These are phyloP conservation scores for Empis stercorea DNA, from an alignment of 2,888 invertebrate species.

Conservation along the genomic window DNA sequence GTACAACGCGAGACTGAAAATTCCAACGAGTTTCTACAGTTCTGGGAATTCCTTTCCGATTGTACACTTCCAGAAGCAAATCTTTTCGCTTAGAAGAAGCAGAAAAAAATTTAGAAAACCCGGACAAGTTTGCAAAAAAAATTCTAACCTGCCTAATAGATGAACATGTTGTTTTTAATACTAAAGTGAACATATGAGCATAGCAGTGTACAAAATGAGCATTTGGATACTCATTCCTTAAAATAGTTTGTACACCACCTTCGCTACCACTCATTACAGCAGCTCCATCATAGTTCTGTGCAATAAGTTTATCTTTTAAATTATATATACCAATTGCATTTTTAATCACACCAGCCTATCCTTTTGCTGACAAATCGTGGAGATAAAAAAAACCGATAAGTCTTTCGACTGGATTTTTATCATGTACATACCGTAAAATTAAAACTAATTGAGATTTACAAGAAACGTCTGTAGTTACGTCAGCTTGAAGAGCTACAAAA, in stretches of 20 bases:
- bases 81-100: not conserved
- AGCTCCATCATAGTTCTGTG: conserved; percentile 1
- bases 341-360: not conserved
- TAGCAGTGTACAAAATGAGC: not conserved
- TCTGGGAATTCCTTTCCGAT: not conserved
- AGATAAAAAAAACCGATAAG: too few species aligned
- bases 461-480: not conserved
- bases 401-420: too few species aligned
- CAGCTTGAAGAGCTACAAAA: not conserved
- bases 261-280: not conserved
- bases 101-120: not conserved
- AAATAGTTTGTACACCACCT: not conserved
- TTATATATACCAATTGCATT: not conserved
- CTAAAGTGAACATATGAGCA: not conserved
- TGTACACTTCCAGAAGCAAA: not conserved
- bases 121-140: not conserved
- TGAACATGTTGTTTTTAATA: not conserved
- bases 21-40: not conserved
- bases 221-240: not conserved
- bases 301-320: not conserved
- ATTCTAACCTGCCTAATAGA: not conserved
- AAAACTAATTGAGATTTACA: not conserved
- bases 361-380: too few species aligned
- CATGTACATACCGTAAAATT: not conserved
- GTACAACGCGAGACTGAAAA: not conserved